Conservation (phyloP, 2,797 vertebrate species). For the Sylvia borin region DNA sequence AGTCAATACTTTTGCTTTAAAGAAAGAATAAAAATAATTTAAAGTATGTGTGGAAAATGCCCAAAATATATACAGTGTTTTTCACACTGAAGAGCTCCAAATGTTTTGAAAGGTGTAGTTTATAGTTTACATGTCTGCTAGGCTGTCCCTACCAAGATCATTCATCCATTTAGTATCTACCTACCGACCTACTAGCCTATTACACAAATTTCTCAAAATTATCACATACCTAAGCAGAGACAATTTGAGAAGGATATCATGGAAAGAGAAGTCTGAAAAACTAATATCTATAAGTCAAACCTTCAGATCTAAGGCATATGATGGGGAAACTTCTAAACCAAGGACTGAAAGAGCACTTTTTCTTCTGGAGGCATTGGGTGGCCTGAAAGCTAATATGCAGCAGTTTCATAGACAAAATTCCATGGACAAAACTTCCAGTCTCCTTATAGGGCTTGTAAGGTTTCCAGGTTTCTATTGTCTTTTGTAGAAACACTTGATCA, state of each 20-base stretch:
- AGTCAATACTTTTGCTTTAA: neutral
- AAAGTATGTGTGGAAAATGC: neutral
- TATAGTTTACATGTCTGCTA: neutral
- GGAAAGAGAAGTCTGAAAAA: neutral
- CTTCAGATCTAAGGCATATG: neutral
- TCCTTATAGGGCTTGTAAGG: neutral
- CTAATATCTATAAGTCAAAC: neutral
- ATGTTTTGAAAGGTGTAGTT: neutral
- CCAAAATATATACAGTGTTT: neutral
- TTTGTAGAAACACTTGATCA: neutral
- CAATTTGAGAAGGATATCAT: neutral
- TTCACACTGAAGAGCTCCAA: neutral
- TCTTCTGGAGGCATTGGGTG: fast-evolving
- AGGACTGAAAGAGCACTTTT: neutral
- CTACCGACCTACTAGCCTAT: neutral
- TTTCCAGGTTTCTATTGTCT: neutral
- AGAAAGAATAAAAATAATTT: neutral
- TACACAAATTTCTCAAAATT: neutral
- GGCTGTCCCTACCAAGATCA: neutral
- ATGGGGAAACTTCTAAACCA: neutral
- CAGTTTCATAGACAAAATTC: neutral
- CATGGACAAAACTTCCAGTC: neutral
- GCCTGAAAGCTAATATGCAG: neutral
- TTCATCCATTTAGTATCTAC: neutral
- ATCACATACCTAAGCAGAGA: neutral